Evolutionary conservation across 2,888 invertebrate species (phyloP).

Genomic region (Drosophila kokeensis): DNA sequence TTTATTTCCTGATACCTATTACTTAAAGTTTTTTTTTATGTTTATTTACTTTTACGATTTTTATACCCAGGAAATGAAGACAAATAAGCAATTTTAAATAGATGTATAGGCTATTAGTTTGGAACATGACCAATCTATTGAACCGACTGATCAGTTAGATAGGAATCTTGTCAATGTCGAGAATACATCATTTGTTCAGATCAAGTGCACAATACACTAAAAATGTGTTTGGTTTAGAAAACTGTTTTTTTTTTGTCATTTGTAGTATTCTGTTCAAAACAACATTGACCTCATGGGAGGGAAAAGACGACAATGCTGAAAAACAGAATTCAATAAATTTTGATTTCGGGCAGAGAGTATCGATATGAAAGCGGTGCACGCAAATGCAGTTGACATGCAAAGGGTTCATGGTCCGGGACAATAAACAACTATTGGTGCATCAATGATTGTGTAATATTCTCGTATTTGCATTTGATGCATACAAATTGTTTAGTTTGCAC

Average conservation of each 20-base stretch:
- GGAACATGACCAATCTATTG: background rate
- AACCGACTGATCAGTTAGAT: background rate
- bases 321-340: background rate
- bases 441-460: constrained; percentile 59
- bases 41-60: accelerated
- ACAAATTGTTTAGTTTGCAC: constrained; percentile 43
- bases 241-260: background rate
- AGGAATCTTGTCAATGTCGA: background rate
- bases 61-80: background rate
- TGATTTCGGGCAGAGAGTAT: background rate
- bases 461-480: constrained; percentile 66
- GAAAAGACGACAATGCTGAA: background rate
- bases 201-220: background rate
- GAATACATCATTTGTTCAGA: background rate
- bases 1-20: background rate
- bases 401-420: constrained; percentile 23
- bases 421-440: constrained; percentile 63
- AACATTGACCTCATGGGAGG: background rate
- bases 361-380: constrained; percentile 5
- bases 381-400: constrained; percentile 44
- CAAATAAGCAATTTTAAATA: background rate
- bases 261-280: too few species aligned
- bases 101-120: background rate
- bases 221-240: background rate
- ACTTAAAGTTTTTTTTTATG: background rate